phyloP scores from a whole-genome alignment of 2,888 invertebrate species.

The Limenitis camilla region DNA sequence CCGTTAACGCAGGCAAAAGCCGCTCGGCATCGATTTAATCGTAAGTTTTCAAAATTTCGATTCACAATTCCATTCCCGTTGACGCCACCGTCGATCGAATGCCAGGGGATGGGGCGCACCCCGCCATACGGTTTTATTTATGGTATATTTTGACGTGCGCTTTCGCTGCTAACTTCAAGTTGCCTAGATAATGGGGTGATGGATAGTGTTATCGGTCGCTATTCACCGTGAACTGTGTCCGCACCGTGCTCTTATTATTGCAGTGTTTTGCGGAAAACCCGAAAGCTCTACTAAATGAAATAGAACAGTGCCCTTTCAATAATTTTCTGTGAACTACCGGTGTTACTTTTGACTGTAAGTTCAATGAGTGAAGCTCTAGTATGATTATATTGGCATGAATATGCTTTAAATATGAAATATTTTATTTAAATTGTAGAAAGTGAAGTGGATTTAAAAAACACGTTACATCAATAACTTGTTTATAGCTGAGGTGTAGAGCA shows the following conservation, averaged over 20 bases:
- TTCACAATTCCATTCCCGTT: slow-evolving; percentile 39
- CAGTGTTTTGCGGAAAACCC: slow-evolving; percentile 50
- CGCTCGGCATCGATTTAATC: slow-evolving; percentile 43
- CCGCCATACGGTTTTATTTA: slow-evolving; percentile 65
- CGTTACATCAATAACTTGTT: background rate
- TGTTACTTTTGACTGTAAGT: slow-evolving; percentile 39
- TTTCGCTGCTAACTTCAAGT: slow-evolving; percentile 66
- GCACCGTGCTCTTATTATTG: slow-evolving; percentile 51
- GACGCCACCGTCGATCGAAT: slow-evolving; percentile 41
- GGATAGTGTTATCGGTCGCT: slow-evolving; percentile 72
- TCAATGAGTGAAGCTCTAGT: slow-evolving; percentile 29
- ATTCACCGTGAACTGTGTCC: slow-evolving; percentile 57
- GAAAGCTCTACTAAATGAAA: slow-evolving; percentile 33
- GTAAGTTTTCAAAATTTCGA: slow-evolving; percentile 37
- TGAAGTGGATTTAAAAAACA: slow-evolving; percentile 5
- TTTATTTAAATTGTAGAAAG: slow-evolving; percentile 21
- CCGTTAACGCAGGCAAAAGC: slow-evolving; percentile 40
- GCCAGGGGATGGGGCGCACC: slow-evolving; percentile 45
- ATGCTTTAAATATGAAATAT: slow-evolving; percentile 25
- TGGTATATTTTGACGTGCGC: slow-evolving; percentile 71
- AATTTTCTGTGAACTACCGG: slow-evolving; percentile 39
- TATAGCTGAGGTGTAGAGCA: background rate
- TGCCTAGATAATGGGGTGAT: slow-evolving; percentile 68
- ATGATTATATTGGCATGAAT: background rate
- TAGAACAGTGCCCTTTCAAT: slow-evolving; percentile 25